These are phyloP conservation scores for Dromiciops gliroides DNA, from an alignment of 2,113 vertebrate species.

Conservation along the genomic window DNA sequence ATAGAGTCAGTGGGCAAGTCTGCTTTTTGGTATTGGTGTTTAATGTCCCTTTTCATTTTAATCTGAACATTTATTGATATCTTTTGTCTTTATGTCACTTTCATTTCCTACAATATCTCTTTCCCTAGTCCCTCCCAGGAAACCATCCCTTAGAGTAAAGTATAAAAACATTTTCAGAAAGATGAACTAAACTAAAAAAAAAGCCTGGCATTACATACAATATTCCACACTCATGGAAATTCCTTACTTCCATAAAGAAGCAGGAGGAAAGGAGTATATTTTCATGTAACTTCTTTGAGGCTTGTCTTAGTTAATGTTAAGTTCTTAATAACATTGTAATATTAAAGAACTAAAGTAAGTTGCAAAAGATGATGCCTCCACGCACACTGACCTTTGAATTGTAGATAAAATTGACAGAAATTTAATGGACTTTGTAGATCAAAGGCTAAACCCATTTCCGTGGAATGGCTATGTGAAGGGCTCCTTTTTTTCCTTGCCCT, in stretches of 20 bases:
- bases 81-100: not conserved
- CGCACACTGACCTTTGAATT: not conserved
- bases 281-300: not conserved
- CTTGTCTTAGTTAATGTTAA: not conserved
- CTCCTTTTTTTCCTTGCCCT: not conserved
- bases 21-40: not conserved
- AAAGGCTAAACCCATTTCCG: constrained; percentile 39
- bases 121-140: not conserved
- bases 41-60: not conserved
- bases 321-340: not conserved
- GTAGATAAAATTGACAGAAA: constrained; percentile 27
- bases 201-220: not conserved
- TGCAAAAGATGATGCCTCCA: constrained; percentile 23
- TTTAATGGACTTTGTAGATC: constrained; percentile 22
- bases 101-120: not conserved
- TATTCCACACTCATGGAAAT: not conserved
- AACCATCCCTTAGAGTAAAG: not conserved
- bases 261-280: not conserved
- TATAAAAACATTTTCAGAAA: not conserved
- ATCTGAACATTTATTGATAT: not conserved
- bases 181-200: not conserved
- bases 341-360: not conserved
- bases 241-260: not conserved
- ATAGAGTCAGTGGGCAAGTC: not conserved
- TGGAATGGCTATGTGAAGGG: not conserved